A percentile compares a stretch with the other conserved stretches of the same genome.
These are phyloP conservation scores for Lysandra coridon DNA, from an alignment of 2,888 invertebrate species.

Conservation along the genomic window DNA sequence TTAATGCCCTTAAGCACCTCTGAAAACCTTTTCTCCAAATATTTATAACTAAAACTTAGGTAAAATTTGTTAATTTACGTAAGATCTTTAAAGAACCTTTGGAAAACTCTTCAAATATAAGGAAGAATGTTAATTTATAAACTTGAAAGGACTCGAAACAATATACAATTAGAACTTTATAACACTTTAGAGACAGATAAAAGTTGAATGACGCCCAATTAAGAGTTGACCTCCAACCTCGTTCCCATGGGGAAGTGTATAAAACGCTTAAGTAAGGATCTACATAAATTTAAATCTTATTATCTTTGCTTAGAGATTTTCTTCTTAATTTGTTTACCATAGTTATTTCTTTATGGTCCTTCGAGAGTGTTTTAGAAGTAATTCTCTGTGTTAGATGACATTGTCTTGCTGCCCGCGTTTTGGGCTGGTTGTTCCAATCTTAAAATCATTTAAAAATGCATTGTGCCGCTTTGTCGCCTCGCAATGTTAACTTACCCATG, in stretches of 20 bases:
- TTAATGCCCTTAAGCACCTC: no score
- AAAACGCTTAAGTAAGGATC: neutral
- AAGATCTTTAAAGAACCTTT: no score
- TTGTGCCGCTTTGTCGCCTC: no score
- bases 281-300: constrained; percentile 10
- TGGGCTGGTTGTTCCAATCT: no score
- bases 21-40: no score
- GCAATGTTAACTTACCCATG: no score
- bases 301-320: neutral
- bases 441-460: no score
- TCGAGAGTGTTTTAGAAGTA: no score
- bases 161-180: neutral
- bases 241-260: neutral
- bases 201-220: neutral
- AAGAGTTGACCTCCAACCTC: neutral
- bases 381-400: no score
- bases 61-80: no score
- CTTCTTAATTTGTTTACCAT: neutral
- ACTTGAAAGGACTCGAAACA: neutral
- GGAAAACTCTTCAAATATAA: neutral
- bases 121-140: neutral
- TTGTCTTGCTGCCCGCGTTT: no score
- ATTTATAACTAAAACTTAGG: no score
- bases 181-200: neutral
- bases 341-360: neutral